Base-by-base conservation (phyloP, 2,888 invertebrate species). In the Podotricha telesiphe region DNA sequence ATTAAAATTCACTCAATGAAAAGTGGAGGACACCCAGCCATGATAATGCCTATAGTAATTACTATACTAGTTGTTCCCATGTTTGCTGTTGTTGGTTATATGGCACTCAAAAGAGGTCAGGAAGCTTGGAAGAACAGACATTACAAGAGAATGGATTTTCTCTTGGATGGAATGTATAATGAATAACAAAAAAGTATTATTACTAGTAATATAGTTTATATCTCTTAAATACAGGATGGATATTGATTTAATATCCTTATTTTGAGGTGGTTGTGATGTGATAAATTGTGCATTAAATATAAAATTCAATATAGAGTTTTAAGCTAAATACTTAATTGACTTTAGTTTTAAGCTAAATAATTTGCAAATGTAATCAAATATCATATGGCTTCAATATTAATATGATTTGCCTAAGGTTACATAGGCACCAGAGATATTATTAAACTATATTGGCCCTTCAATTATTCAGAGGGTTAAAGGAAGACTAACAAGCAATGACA, bases 121-220 rank as follows among this genome's bases (percentile, higher is more conserved):
- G 97, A 97, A 82, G 96, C 96, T 82, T 97, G 97, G 97, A 95
- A 96, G 77, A 96, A 97, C 75, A 94, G 97, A 76, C 97, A 97
- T 86, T 97, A 97, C 80, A 95, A 96, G 73, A 94, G 97, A 82
- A 97, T 97, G 97, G 97, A 97, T 86, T 97, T 96, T 82, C 93
- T 97, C 15, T 95, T 97, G 67, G 97, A 97, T 86, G 97, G 97
- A 78, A 97, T 97, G 96, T 97, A 97, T 82, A 97, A 97, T 89
- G 96, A 96, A 82, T 96, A 87, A 82, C 10, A n/a, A 19, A 47
- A 7, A 20, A 45, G 6, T 55, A 34, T 34, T 10, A 3, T 10
- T 19, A 48, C 15, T 62, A 55, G 17, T 2, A 11, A 19, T 34
- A 37, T 17, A 37, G 11, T 55, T 34, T 34, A 34, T 17, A 55